Evolutionary conservation across 2,888 invertebrate species (phyloP), one percentile per base, ranked within the genome.

Genomic region (Cataglyphis albicans): DNA sequence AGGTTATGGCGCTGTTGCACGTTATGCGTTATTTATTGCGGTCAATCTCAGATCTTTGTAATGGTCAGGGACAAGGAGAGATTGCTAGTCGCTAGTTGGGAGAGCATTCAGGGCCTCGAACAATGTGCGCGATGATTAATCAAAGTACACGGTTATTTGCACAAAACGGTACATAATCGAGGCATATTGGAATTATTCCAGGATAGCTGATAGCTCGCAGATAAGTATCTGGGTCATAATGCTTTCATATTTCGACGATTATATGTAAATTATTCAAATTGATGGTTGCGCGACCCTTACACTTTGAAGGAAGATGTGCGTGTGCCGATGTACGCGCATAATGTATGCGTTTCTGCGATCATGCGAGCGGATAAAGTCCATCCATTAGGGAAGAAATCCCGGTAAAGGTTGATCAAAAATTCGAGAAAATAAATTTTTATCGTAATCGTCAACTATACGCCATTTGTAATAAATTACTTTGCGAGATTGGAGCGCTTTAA

Each of bases 251-350:
- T 80, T 70, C 72, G 72, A 59, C 59, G 78, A 48, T 80, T 80
- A 70, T 35, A 72, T 72, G 78, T 48, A 78, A 70, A 78, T 78
- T 70, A 80, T 61, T 70, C 72, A 72, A 29, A 80, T 70, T 72
- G 21, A 12, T 18, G 59, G 18, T 6, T n/a, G 41, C 70, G 55
- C 38, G 25, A 15, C 18, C 44, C 52, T 52, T n/a, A n/a, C 18
- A 35, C 35, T 35, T 35, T 35, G 25, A 21, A 25, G 44, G 59
- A 68, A 78, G 29, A 72, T 32, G n/a, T 59, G 67, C 55, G 55
- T 41, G 55, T 5, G 12, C 15, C 21, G 12, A 25, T 52, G 5
- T 32, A 21, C 29, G 74, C 7, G n/a, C 29, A 32, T 32, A 41
- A 68, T 44, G 9, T 3, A 29, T 59, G 70, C 44, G 59, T 80